Evolutionary conservation across 2,113 vertebrate genomes (phyloP).

Genomic region (Emydocephalus ijimae): DNA sequence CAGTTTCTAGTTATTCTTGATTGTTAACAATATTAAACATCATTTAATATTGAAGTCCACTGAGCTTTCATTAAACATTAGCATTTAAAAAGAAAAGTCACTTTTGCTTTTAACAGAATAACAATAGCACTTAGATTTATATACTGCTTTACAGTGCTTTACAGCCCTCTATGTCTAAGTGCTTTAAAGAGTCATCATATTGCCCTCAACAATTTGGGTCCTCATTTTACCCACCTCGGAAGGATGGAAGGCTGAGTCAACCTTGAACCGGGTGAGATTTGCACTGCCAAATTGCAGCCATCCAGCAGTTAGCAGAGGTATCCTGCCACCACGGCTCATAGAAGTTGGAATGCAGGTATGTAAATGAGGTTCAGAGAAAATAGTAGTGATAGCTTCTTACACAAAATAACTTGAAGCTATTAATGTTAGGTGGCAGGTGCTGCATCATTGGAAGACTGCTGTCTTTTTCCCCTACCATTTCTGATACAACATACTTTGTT

Average conservation of each 20-base stretch:
- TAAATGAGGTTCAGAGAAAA: not conserved
- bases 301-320: too few species aligned
- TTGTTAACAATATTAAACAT: not conserved
- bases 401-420: not conserved
- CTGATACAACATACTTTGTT: not conserved
- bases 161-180: too few species aligned
- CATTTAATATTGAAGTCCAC: not conserved
- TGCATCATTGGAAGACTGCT: not conserved
- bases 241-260: too few species aligned
- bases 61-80: not conserved
- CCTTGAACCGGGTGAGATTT: too few species aligned
- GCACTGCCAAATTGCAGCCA: too few species aligned
- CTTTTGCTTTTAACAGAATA: not conserved
- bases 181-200: too few species aligned
- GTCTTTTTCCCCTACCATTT: not conserved
- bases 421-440: accelerated
- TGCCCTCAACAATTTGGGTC: too few species aligned
- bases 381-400: not conserved
- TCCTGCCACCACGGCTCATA: too few species aligned
- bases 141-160: too few species aligned
- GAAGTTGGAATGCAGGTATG: not conserved
- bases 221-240: too few species aligned
- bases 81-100: not conserved
- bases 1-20: not conserved
- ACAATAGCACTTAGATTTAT: too few species aligned